phyloP scores from a whole-genome alignment of 53 echinoderm and acorn worm genomes.

The Holothuria scabra region DNA sequence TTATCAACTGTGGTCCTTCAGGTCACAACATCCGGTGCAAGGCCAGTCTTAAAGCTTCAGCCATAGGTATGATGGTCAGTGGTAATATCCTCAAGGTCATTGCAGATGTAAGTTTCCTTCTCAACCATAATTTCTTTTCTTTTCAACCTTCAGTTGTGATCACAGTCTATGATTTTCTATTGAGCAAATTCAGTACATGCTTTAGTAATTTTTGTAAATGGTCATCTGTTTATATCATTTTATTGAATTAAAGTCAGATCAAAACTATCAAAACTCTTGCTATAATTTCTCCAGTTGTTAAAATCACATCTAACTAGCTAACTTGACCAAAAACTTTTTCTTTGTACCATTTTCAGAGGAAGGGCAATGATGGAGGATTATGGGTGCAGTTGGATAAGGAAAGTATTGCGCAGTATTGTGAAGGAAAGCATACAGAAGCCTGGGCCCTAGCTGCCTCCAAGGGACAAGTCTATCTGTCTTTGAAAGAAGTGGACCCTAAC shows the following conservation, averaged over 20 bases:
- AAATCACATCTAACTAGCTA: too few relatives aligned
- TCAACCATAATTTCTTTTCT: not conserved
- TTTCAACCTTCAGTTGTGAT: too few relatives aligned
- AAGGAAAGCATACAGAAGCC: constrained; percentile 92
- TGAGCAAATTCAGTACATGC: too few relatives aligned
- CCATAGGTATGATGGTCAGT: constrained; percentile 98
- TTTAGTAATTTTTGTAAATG: too few relatives aligned
- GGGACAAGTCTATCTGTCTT: constrained; percentile 68
- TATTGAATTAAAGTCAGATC: too few relatives aligned
- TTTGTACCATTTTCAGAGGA: not conserved
- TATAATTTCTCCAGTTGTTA: too few relatives aligned
- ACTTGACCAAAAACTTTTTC: not conserved
- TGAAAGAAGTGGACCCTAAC: constrained; percentile 4
- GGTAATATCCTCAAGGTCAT: constrained; percentile 83
- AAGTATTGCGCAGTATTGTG: constrained; percentile 92
- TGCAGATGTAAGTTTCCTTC: constrained; percentile 71
- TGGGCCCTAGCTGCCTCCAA: constrained; percentile 86
- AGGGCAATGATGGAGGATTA: constrained; percentile 66
- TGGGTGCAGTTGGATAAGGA: constrained; percentile 96
- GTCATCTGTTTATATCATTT: too few relatives aligned
- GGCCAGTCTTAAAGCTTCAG: constrained; percentile 88
- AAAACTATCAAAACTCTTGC: too few relatives aligned
- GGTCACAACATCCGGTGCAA: constrained; percentile 95
- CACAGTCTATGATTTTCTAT: not conserved
- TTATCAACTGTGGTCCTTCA: constrained; percentile 94